Base-by-base conservation (phyloP, 1,140 invertebrate genomes). In the Probaryconus sp. region DNA sequence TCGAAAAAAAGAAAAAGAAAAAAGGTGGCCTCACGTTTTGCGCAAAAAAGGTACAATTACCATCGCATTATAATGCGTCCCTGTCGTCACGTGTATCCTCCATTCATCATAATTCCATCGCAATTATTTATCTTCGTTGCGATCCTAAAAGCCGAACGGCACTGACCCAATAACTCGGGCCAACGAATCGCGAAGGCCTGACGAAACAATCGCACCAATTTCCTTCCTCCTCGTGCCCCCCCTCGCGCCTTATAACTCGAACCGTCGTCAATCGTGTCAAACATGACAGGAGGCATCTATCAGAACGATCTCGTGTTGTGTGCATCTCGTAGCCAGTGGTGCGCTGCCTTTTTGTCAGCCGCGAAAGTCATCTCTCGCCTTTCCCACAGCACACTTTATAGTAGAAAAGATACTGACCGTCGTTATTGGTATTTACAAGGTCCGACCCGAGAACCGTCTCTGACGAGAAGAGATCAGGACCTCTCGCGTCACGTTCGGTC, bases 301-400 rank as follows among this genome's bases (percentile, higher is more conserved):
- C 69, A 40, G 48, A 13, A 17, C 40, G 56, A 74, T 74, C 63
- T 64, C 7, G 13, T 51, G 28, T 17, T 28, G 47, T 33, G 28
- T 38, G 60, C 35, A 58, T 33, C 50, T 50, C 16, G 26, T 4
- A 21, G 4, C 45, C 55, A 24, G 47, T 40, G 43, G 58, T 56
- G 33, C 26, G 7, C 26, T n/a, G 33, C 16, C 35, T 67, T 76
- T 72, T 76, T 72, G 43, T 7, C 14, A 61, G 37, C 40, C 68
- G 56, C 63, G 63, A 67, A 72, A 76, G 68, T 76, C 68, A 63
- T 68, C 56, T 70, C 73, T 61, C 40, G 56, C 61, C 74, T 63
- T 76, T 76, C 68, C 74, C 74, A 76, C 74, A 76, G 63, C 68
- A 72, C 68, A 76, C 68, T 76, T 76, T 60, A 38, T 63, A 33